Conservation (phyloP, 2,888 invertebrate species). For the Callinectes sapidus region DNA sequence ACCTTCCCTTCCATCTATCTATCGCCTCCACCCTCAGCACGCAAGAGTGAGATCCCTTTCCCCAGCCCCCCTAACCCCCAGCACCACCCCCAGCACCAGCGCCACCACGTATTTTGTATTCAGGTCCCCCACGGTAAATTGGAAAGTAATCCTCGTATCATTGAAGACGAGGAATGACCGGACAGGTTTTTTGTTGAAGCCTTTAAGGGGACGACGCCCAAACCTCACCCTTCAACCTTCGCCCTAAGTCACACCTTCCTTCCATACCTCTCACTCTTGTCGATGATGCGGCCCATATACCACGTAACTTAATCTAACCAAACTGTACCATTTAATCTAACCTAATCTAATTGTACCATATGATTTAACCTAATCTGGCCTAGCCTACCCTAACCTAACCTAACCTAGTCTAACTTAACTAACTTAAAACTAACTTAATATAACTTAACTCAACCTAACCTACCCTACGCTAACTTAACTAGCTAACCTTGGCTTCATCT, state of each 20-base stretch:
- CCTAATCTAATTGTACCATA: too few species aligned
- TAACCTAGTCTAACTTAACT: too few species aligned
- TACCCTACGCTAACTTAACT: too few species aligned
- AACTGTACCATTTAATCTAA: too few species aligned
- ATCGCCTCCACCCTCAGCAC: neutral
- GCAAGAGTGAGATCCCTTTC: neutral
- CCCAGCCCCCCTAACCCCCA: too few species aligned
- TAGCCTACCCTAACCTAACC: neutral
- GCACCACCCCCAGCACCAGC: neutral
- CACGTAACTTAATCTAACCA: too few species aligned
- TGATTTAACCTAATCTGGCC: neutral
- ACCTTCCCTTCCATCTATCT: neutral
- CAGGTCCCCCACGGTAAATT: neutral
- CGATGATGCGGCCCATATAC: too few species aligned
- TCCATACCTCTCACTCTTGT: neutral
- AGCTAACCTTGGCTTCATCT: too few species aligned
- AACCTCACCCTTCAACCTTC: neutral
- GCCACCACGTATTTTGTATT: neutral
- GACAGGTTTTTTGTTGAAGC: neutral
- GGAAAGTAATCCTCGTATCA: constrained; percentile 5
- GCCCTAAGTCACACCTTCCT: neutral
- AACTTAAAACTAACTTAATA: too few species aligned
- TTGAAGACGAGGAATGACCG: neutral
- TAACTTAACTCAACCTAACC: too few species aligned
- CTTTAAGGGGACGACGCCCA: neutral